Conservation (phyloP, 2,113 vertebrate species). For the Microcebus ravelobensis region DNA sequence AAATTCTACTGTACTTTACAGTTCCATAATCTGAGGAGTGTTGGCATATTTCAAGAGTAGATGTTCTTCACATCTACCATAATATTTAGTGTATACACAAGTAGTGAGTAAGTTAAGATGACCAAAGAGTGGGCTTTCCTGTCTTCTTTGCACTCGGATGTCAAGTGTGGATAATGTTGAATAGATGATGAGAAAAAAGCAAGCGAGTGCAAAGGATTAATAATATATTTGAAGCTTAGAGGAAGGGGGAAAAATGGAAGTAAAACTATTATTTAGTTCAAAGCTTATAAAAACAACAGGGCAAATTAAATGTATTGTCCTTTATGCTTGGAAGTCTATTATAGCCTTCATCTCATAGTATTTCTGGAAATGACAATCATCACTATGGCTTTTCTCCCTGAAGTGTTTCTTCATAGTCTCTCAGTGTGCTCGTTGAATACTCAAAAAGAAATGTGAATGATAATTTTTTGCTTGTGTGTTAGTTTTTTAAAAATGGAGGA, state of each 20-base stretch:
- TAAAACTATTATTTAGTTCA: background rate
- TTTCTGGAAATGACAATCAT: background rate
- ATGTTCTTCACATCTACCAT: constrained; percentile 71
- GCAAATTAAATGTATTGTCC: background rate
- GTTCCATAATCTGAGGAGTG: constrained; percentile 42
- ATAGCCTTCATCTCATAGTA: background rate
- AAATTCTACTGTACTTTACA: constrained; percentile 68
- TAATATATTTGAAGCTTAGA: constrained; percentile 62
- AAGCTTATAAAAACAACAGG: background rate
- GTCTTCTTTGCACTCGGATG: background rate
- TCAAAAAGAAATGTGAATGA: background rate
- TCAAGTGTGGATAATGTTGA: too few species aligned
- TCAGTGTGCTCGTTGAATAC: background rate
- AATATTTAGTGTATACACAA: constrained; percentile 61
- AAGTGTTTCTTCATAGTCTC: background rate
- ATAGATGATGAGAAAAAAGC: too few species aligned
- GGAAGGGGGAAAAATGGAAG: constrained; percentile 19
- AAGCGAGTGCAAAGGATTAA: background rate
- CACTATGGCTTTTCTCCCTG: background rate
- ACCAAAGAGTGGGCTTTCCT: constrained; percentile 60
- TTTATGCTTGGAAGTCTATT: background rate
- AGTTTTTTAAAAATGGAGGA: background rate
- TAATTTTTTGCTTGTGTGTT: background rate
- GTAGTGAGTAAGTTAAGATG: constrained; percentile 44
- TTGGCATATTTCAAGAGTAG: constrained; percentile 65